Base-by-base conservation (phyloP, 2,888 invertebrate genomes). In the Busseola fusca region DNA sequence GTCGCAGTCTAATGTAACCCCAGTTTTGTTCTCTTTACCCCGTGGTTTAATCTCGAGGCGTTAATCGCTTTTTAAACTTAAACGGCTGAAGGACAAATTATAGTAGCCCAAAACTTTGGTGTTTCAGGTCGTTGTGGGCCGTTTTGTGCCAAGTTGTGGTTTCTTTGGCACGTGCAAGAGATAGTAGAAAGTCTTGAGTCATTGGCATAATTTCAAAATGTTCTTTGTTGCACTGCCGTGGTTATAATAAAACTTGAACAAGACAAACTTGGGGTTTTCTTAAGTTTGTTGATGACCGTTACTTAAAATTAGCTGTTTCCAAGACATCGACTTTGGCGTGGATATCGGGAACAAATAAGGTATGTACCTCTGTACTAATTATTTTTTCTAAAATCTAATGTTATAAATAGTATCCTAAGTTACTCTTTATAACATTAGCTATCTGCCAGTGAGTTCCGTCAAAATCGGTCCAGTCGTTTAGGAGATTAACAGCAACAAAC, bases 61-160 rank as follows among this genome's bases (percentile, higher is more conserved):
- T 76, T 84, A 83, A 84, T 79, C 66, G 76, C 83, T 79, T 85
- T 82, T 78, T 72, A 82, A 84, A 85, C 77, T 85, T 80, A 76
- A 83, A 83, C 63, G 59, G 64, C n/a, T 76, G 63, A 67, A 72
- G 60, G 68, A 71, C 73, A 69, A 78, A 82, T 83, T 80, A 70
- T 74, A 83, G 75, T 18, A 64, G 54, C 30, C 50, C 45, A 59
- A 78, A 83, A 76, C 52, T 82, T 82, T 64, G 48, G 62, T 59
- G 67, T 72, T 67, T 16, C 68, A 74, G 69, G 78, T 77, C 69
- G 71, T 72, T 65, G 69, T 54, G 50, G 40, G 56, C n/a, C 18
- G 6, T 72, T 72, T 69, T 72, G 25, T 67, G 30, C n/a, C n/a
- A 67, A 63, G 63, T 78, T 72, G 57, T 54, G 81, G 64, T 60